Evolutionary conservation across 2,113 vertebrate species (phyloP).

Genomic region (Psittacula cyanocephala): DNA sequence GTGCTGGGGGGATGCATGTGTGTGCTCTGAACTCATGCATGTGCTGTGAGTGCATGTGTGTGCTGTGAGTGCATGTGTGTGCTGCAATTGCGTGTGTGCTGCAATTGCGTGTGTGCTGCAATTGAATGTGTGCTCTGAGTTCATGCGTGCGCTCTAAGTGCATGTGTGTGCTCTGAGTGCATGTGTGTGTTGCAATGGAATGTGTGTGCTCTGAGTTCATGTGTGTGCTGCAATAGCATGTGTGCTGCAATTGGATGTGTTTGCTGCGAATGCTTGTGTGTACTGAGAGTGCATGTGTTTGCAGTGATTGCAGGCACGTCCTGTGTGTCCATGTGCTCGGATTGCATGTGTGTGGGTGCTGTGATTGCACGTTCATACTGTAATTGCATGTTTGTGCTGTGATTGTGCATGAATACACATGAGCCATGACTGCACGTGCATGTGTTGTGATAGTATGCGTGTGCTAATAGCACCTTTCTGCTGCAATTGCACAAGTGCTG

Average conservation of each 20-base stretch:
- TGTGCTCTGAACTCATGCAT: not conserved
- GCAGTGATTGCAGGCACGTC: not conserved
- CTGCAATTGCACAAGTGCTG: not conserved
- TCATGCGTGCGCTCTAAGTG: not conserved
- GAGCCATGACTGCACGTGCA: rapidly evolving
- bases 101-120: rapidly evolving
- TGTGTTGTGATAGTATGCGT: no score
- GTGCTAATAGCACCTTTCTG: not conserved
- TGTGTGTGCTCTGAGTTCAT: not conserved
- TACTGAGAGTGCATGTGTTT: not conserved
- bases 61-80: rapidly evolving
- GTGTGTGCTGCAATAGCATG: rapidly evolving
- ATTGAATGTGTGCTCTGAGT: no score
- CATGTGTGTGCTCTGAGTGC: no score
- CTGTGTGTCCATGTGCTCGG: no score
- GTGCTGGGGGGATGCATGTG: not conserved
- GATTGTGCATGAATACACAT: rapidly evolving
- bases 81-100: no score
- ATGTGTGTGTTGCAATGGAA: not conserved
- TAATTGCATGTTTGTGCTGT: rapidly evolving
- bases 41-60: rapidly evolving
- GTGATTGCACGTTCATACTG: rapidly evolving
- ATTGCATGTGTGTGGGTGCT: not conserved
- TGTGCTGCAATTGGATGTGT: not conserved
- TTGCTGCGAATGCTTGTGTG: rapidly evolving